phyloP scores from a whole-genome alignment of 1,140 invertebrate species.

The Cyclargus thomasi region DNA sequence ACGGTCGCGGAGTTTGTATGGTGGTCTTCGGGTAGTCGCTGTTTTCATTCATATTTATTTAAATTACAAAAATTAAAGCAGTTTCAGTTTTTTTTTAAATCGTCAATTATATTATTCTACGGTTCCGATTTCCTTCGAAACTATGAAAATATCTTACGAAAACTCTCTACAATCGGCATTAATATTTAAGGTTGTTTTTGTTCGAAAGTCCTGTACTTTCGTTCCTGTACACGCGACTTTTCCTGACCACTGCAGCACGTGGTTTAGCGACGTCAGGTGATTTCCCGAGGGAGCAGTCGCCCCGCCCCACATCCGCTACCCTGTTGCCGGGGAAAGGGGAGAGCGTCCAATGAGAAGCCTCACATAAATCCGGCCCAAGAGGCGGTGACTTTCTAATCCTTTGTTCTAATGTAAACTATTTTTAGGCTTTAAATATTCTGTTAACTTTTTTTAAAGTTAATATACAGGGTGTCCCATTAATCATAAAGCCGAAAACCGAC shows the following conservation, averaged over 20 bases:
- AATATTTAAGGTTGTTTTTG: no score
- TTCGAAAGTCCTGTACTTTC: not conserved
- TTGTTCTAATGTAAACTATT: not conserved
- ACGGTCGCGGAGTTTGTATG: constrained; percentile 71
- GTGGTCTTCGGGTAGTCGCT: constrained; percentile 34
- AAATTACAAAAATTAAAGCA: no score
- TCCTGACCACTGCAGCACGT: constrained; percentile 38
- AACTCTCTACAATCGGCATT: no score
- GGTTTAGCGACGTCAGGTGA: constrained; percentile 56
- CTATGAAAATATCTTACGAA: no score
- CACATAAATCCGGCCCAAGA: constrained; percentile 34
- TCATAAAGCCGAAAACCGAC: no score
- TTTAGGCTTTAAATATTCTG: not conserved
- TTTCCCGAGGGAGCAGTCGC: constrained; percentile 34
- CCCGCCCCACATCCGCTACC: constrained; percentile 44
- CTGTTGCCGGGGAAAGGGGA: constrained; percentile 41
- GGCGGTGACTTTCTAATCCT: constrained; percentile 37
- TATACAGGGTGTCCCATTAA: no score
- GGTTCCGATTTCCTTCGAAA: no score
- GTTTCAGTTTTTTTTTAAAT: no score
- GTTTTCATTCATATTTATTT: constrained; percentile 34
- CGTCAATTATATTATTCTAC: no score
- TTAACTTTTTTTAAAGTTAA: no score
- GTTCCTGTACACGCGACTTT: constrained; percentile 38
- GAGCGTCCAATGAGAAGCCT: constrained; percentile 41